Percentiles rank a stretch among this genome's conserved stretches.
These are phyloP conservation scores for Microctenopoma lineatum DNA, from an alignment of 2,797 vertebrate genomes.

Conservation along the genomic window DNA sequence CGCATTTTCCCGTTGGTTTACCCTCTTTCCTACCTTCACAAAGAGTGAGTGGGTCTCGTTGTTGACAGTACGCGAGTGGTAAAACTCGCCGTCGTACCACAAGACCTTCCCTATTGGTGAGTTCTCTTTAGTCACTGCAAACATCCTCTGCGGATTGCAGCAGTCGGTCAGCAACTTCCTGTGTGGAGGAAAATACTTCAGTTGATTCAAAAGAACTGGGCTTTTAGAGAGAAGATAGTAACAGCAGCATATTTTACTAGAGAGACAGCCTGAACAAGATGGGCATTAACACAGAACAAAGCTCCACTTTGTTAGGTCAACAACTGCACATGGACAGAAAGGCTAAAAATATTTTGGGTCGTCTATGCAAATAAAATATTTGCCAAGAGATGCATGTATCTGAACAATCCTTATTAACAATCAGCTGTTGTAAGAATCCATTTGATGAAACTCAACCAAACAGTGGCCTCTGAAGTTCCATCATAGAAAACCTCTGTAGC, in stretches of 20 bases:
- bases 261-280: neutral
- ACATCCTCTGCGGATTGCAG: constrained; percentile 89
- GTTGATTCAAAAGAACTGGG: neutral
- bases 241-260: neutral
- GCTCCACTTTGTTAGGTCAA: neutral
- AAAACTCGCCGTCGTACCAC: constrained; percentile 96
- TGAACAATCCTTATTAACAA: neutral
- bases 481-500: too few relatives aligned
- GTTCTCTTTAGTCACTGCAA: constrained; percentile 93
- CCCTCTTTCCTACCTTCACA: constrained; percentile 83
- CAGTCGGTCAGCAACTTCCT: constrained; percentile 93
- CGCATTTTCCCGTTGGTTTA: neutral
- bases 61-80: constrained; percentile 92
- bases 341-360: neutral
- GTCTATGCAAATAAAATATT: neutral
- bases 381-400: neutral
- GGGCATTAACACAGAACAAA: neutral
- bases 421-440: neutral
- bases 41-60: constrained; percentile 92
- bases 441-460: too few relatives aligned
- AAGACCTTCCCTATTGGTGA: constrained; percentile 92
- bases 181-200: constrained; percentile 17
- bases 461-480: too few relatives aligned
- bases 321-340: neutral
- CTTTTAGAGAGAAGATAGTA: neutral